A percentile compares a stretch with the other conserved stretches of the same genome.
Evolutionary conservation across 2,888 invertebrate species (phyloP).

Genomic region (Eueremaeus valkanovi): DNA sequence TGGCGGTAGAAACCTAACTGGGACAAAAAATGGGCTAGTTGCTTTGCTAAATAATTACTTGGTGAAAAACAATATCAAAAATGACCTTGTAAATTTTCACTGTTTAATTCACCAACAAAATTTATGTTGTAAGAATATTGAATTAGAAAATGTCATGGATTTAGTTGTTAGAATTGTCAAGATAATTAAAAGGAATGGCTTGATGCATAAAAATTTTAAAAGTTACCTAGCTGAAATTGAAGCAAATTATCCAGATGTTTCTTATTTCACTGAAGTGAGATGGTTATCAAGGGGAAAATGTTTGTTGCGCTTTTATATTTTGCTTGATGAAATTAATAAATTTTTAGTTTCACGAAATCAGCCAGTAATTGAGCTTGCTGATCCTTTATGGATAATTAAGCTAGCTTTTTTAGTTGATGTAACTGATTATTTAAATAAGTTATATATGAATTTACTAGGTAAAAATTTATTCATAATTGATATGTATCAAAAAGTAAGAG

Average conservation of each 20-base stretch:
- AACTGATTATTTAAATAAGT: too few relatives aligned
- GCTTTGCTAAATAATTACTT: too few relatives aligned
- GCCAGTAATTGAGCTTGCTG: too few relatives aligned
- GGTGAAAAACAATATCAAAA: background rate
- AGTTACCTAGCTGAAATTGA: background rate
- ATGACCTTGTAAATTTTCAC: background rate
- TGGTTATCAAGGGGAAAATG: background rate
- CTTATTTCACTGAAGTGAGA: background rate
- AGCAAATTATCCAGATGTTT: background rate
- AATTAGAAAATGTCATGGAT: background rate
- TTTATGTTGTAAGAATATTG: background rate
- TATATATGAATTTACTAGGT: too few relatives aligned
- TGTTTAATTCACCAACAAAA: background rate
- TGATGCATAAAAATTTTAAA: background rate
- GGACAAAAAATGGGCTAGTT: too few relatives aligned
- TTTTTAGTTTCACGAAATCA: background rate
- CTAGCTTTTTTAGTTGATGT: too few relatives aligned
- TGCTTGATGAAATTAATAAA: background rate
- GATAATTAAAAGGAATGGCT: background rate
- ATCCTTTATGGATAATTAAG: too few relatives aligned
- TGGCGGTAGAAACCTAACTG: background rate
- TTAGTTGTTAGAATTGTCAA: background rate
- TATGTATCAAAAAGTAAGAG: too few relatives aligned
- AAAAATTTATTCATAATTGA: too few relatives aligned
- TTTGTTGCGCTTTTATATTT: background rate